Conservation (phyloP, 1,140 invertebrate species). For the Zaprionus gabonicus region DNA sequence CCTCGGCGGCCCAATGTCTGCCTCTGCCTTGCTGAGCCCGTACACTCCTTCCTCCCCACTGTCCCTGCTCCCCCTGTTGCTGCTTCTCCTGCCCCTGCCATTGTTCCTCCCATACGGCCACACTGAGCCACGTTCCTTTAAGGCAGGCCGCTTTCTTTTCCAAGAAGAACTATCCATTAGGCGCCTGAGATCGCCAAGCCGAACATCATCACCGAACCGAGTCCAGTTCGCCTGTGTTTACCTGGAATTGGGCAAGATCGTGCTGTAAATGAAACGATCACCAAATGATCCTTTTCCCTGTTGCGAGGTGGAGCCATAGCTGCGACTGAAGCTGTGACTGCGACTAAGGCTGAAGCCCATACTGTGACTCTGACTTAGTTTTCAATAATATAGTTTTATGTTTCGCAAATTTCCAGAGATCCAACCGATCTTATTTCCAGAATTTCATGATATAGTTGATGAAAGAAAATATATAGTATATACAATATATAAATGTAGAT, state of each 20-base stretch:
- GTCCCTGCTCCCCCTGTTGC: conserved; percentile 4
- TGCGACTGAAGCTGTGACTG: neutral
- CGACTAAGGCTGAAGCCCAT: neutral
- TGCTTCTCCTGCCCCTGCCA: neutral
- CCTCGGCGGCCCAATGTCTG: conserved; percentile 75
- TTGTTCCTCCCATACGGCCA: conserved; percentile 24
- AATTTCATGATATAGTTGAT: too few species aligned
- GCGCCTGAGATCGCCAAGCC: conserved; percentile 70
- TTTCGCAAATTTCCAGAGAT: conserved; percentile 31
- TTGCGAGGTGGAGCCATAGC: neutral
- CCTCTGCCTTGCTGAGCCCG: conserved; percentile 39
- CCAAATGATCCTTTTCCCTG: conserved; percentile 48
- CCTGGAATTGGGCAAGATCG: conserved; percentile 64
- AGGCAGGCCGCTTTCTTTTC: conserved; percentile 80
- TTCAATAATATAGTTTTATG: conserved; percentile 36
- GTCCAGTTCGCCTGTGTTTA: conserved; percentile 23
- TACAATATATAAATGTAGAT: too few species aligned
- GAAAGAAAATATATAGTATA: too few species aligned
- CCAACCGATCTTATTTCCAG: too few species aligned
- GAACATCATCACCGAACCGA: conserved; percentile 14
- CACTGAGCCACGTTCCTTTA: conserved; percentile 46
- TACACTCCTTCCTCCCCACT: neutral
- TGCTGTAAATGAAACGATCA: conserved; percentile 57
- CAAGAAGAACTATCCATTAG: conserved; percentile 80
- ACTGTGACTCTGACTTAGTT: conserved; percentile 1